Base-by-base conservation (phyloP, 1,140 invertebrate species). In the Belonocnema kinseyi region DNA sequence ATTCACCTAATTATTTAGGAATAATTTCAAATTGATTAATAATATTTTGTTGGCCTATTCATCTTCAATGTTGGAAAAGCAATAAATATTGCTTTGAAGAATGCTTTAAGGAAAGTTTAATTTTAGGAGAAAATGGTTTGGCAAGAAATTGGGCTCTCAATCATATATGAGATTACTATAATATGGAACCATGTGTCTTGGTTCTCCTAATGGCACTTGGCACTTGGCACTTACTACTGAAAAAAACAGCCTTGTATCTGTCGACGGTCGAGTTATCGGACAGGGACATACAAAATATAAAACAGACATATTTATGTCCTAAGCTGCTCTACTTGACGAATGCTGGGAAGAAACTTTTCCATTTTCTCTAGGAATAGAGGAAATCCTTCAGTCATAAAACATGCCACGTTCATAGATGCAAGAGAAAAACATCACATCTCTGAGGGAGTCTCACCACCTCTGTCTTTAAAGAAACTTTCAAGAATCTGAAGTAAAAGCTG, bases 231-330 rank as follows among this genome's bases (percentile, higher is more conserved):
- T 61, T 33, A 12, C 12, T 11, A 46, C 10, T 46, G 40, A 46
- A 46, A 46, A 33, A 46, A 11, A 46, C 40, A 46, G 0, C 7
- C 40, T 46, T 46, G 40, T 46, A 46, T 10, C 8, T 46, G 21
- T 66, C 14, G 3, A 66, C 26, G 26, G 58, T 40, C 21, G 33
- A 66, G 12, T 66, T 26, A 16, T 66, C 26, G 40, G 58, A 33
- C 58, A 66, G 21, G 3, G 26, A 33, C 26, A 33, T 33, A 33
- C 3, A 33, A 33, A 3, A 33, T 33, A 33, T 12, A 40, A 33
- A 66, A 66, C 58, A 66, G 58, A 33, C 33, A 66, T 66, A 66
- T 66, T 66, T 66, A 66, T 33, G 58, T 12, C 26, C 26, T 66
- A 40, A 66, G 58, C 58, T 66, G 26, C 21, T 66, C 58, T 40